A percentile compares a stretch with the other conserved stretches of the same genome.
These are phyloP conservation scores for Globodera rostochiensis DNA, from an alignment of 1,140 invertebrate species.

Conservation along the genomic window DNA sequence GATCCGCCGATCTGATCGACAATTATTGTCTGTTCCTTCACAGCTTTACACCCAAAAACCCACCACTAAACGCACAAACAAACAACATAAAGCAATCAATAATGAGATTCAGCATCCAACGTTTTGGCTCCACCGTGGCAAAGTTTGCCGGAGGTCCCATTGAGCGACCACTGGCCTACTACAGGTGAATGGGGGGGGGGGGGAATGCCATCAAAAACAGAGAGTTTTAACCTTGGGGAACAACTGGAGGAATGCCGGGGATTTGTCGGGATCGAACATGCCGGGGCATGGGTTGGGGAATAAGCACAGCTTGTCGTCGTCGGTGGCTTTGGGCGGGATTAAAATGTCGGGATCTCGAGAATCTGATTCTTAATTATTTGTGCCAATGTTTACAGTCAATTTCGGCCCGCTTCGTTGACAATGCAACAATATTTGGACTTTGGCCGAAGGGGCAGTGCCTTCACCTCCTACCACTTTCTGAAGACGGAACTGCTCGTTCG, in stretches of 20 bases:
- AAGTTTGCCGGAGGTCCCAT: conserved; percentile 51
- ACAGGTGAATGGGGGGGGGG: conserved; percentile 13
- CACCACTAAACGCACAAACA: background rate
- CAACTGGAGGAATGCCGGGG: too few relatives aligned
- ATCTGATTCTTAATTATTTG: too few relatives aligned
- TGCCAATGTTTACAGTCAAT: conserved; percentile 64
- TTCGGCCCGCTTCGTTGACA: conserved; percentile 67
- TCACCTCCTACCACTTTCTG: conserved; percentile 58
- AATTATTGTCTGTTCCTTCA: too few relatives aligned
- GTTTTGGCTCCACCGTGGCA: conserved; percentile 43
- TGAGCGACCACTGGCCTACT: conserved; percentile 21
- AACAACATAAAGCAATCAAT: conserved; percentile 4
- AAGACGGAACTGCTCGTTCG: conserved; percentile 61
- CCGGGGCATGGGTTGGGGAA: too few relatives aligned
- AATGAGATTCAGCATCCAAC: conserved; percentile 2
- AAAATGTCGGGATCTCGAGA: too few relatives aligned
- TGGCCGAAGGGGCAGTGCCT: conserved; percentile 62
- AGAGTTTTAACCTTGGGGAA: too few relatives aligned
- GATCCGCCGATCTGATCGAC: background rate
- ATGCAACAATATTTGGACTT: conserved; percentile 68
- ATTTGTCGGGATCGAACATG: too few relatives aligned
- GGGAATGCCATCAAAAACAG: too few relatives aligned
- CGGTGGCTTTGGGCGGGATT: too few relatives aligned
- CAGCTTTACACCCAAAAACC: too few relatives aligned
- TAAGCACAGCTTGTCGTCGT: too few relatives aligned